Percentiles rank a stretch among this genome's conserved stretches.
phyloP scores from a whole-genome alignment of 2,797 vertebrate genomes.

The Uromys caudimaculatus region DNA sequence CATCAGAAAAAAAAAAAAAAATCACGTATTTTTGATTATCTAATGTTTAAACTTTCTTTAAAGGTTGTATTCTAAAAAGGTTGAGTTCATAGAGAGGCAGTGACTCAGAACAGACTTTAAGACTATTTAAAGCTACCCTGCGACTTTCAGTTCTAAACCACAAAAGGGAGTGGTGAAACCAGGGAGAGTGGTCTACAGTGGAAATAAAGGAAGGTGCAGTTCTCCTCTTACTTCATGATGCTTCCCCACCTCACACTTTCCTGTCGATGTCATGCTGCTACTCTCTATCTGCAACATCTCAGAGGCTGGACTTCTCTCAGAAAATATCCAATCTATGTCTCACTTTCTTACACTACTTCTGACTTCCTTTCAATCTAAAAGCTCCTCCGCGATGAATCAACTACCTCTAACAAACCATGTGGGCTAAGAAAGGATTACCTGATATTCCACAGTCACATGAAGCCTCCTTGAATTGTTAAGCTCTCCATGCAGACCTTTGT shows the following conservation, averaged over 20 bases:
- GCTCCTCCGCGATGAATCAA: neutral
- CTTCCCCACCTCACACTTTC: neutral
- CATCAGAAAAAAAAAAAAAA: conserved; percentile 62
- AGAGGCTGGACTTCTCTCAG: neutral
- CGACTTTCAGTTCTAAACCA: neutral
- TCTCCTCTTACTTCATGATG: neutral
- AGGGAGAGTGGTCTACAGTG: neutral
- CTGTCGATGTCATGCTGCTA: neutral
- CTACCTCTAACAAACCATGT: neutral
- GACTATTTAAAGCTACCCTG: conserved; percentile 64
- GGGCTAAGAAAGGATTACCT: neutral
- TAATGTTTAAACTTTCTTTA: conserved; percentile 67
- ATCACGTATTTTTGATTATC: conserved; percentile 64
- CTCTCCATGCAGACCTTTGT: neutral
- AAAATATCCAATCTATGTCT: neutral
- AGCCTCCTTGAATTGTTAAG: neutral
- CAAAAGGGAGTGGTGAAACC: neutral
- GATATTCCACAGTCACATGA: neutral
- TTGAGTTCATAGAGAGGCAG: conserved; percentile 58
- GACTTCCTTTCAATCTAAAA: neutral
- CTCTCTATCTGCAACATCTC: neutral
- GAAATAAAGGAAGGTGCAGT: neutral
- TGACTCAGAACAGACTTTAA: conserved; percentile 43
- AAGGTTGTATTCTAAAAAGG: conserved; percentile 77
- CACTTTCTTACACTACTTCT: neutral